Evolutionary conservation across 2,113 vertebrate genomes (phyloP), one percentile per base, ranked within the genome.

Genomic region (Meleagris gallopavo): DNA sequence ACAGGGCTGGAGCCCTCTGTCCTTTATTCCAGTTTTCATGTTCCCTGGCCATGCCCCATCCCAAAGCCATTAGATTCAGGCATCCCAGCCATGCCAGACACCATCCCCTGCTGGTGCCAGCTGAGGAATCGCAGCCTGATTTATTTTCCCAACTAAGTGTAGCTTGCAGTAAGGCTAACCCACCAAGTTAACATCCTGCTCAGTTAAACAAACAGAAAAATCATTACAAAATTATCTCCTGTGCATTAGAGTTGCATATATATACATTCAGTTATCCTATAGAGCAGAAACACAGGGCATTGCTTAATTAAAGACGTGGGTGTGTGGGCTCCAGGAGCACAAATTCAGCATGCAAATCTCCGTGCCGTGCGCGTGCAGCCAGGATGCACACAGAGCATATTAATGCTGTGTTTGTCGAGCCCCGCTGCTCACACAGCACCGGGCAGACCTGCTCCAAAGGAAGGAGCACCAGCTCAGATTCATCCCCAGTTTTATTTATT

Each of bases 131-230:
- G 2, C 79, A 61, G 11, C 40, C 85, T 8, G 76, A 9, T 54
- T 1, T 40, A 18, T 58, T 69, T 92, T 52, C 4, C 81, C 58
- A 40, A 15, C 0, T 3, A 41, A 60, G 57, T 3, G 11, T 61
- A 86, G 66, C 80, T 30, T 7, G 24, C 2, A 0, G 85, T 52
- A 66, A 73, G 88, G 88, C 36, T 12, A 78, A 67, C 85, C 70
- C 83, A 67, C n/a, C 0, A 0, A 78, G 76, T 83, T 82, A 86
- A 93, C 58, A 91, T 91, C 89, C 81, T 58, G 55, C 81, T 94
- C 86, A 60, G 52, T 40, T 88, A 94, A 94, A 96, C 92, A 89
- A 95, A 94, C 85, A 75, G 52, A 61, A 52, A 91, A 91, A 94
- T 54, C 92, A 76, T 32, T 43, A 43, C 77, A 36, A 54, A 94